A percentile compares a stretch with the other conserved stretches of the same genome.
Conservation (phyloP, 1,140 invertebrate species). For the Sitodiplosis mosellana region DNA sequence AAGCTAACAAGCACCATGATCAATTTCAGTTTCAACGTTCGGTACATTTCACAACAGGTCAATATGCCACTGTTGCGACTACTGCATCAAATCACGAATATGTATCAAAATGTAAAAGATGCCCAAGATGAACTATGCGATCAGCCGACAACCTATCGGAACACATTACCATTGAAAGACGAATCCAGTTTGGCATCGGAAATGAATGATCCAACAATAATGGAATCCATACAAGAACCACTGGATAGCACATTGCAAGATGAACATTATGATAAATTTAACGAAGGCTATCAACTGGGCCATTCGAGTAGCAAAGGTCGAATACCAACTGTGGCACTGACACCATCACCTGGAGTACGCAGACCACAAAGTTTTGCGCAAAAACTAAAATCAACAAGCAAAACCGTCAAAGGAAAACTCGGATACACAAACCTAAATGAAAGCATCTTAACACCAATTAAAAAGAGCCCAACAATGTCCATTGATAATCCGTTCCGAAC, state of each 20-base stretch:
- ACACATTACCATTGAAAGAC: slow-evolving; percentile 19
- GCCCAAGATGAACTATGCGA: slow-evolving; percentile 76
- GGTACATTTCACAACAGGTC: slow-evolving; percentile 78
- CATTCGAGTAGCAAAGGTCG: slow-evolving; percentile 1
- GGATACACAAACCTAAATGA: slow-evolving; percentile 32
- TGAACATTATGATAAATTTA: slow-evolving; percentile 26
- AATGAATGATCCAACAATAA: slow-evolving; percentile 34
- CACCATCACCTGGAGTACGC: slow-evolving; percentile 42
- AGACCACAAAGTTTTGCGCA: slow-evolving; percentile 73
- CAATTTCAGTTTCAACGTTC: slow-evolving; percentile 70
- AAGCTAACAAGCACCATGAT: slow-evolving; percentile 76
- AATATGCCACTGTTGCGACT: slow-evolving; percentile 89
- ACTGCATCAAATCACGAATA: slow-evolving; percentile 89
- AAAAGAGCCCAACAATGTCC: slow-evolving; percentile 37
- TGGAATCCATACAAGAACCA: background rate
- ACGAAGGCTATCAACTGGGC: slow-evolving; percentile 10
- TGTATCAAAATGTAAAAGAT: slow-evolving; percentile 94
- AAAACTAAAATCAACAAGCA: slow-evolving; percentile 62
- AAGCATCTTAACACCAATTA: slow-evolving; percentile 44
- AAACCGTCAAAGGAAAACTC: slow-evolving; percentile 52
- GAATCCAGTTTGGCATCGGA: slow-evolving; percentile 32
- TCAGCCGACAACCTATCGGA: slow-evolving; percentile 34
- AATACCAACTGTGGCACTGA: slow-evolving; percentile 11
- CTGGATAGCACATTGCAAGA: slow-evolving; percentile 8
- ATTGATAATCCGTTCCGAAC: slow-evolving; percentile 27